phyloP scores from a whole-genome alignment of 2,797 vertebrate species.

The Miichthys miiuy region DNA sequence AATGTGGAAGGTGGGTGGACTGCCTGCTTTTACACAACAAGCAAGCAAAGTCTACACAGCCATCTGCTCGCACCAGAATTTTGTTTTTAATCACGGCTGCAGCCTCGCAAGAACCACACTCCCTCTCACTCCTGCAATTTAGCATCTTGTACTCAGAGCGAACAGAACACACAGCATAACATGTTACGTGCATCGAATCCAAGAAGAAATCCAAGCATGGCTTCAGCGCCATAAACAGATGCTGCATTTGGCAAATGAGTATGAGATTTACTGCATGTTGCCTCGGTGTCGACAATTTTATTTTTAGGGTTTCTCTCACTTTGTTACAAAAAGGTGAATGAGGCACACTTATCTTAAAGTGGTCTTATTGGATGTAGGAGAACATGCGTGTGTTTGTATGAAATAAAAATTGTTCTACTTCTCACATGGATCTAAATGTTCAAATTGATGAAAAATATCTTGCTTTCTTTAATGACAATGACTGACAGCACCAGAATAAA shows the following conservation, averaged over 20 bases:
- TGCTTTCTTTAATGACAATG: not conserved
- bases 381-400: not conserved
- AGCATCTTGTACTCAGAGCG: constrained; percentile 52
- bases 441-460: too few species aligned
- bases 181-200: constrained; percentile 33
- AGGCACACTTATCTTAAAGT: not conserved
- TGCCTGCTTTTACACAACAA: constrained; percentile 63
- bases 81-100: constrained; percentile 53
- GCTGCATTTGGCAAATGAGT: constrained; percentile 32
- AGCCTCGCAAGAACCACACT: constrained; percentile 33
- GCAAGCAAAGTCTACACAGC: constrained; percentile 56
- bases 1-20: constrained; percentile 70
- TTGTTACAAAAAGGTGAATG: not conserved
- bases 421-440: not conserved
- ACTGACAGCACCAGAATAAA: not conserved
- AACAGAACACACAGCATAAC: constrained; percentile 46
- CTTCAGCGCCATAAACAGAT: constrained; percentile 42
- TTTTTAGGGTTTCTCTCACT: constrained; percentile 14
- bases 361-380: not conserved
- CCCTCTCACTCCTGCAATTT: constrained; percentile 45
- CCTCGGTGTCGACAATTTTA: constrained; percentile 8
- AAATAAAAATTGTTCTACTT: not conserved
- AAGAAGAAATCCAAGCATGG: constrained; percentile 32
- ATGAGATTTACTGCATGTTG: constrained; percentile 9
- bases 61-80: constrained; percentile 66